Base-by-base conservation (phyloP, 2,888 invertebrate genomes). In the Patella caerulea region DNA sequence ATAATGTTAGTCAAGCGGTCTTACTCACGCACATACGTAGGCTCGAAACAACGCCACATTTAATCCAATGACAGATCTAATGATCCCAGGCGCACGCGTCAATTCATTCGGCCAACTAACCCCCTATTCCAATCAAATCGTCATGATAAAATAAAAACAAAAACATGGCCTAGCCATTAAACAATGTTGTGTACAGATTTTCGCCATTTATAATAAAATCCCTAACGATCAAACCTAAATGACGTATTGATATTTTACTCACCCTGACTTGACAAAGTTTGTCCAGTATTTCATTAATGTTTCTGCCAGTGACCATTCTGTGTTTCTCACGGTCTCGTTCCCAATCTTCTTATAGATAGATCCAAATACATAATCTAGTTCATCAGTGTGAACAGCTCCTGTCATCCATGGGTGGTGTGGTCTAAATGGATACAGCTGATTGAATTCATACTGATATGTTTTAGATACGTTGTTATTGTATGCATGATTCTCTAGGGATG, bases 201-300 rank as follows among this genome's bases (percentile, higher is more conserved):
- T 9, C 7, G 9, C 45, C 45, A 45, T 45, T 45, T 45, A 7
- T 45, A 9, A 45, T 45, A 7, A 45, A 9, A 45, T 9, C 45
- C 9, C 45, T 9, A 45, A 45, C 7, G 45, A 9, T 9, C 45
- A 45, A 45, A 45, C 9, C 9, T 45, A 9, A 45, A 45, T 7
- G 2, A 59, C 19, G 12, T 19, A 65, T 65, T 65, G 7, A 65
- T 7, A 19, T 24, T 14, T 65, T 15, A 45, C 81, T 84, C 93
- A 98, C 98, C 98, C 97, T 83, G 96, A 95, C 93, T 96, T 95
- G 72, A 97, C 97, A 91, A 98, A 98, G 92, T 97, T 98, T 0
- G 97, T 95, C 97, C 97, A 98, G 92, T 97, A 97, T 90, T 95
- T 94, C 96, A 98, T 97, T 91, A 98, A 95, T 82, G 95, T 93